Evolutionary conservation across 1,140 invertebrate species (phyloP).

Genomic region (Zaprionus ornatus): DNA sequence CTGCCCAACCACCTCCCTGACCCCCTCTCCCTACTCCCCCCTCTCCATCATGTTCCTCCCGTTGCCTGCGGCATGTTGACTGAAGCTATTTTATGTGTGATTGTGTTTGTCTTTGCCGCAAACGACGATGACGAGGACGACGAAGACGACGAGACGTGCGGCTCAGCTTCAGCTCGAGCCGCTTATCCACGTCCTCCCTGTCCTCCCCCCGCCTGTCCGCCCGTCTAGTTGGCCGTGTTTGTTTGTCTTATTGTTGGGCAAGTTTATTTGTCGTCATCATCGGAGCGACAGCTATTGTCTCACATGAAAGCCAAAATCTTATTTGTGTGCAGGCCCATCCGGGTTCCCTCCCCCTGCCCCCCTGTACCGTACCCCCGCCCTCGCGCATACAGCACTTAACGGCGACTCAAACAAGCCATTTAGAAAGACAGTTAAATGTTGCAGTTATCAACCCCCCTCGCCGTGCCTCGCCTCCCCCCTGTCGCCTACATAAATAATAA

Average conservation of each 20-base stretch:
- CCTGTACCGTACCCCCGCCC: neutral
- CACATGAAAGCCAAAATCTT: slow-evolving; percentile 47
- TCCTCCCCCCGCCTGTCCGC: neutral
- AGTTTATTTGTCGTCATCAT: slow-evolving; percentile 47
- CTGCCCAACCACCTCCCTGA: neutral
- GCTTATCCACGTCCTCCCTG: neutral
- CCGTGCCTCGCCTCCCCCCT: neutral
- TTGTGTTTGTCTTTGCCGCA: slow-evolving; percentile 70
- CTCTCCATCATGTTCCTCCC: neutral
- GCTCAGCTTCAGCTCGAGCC: neutral
- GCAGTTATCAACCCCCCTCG: neutral
- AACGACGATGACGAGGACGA: neutral
- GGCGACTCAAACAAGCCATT: slow-evolving; percentile 45
- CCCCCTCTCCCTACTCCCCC: neutral
- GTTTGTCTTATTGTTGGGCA: slow-evolving; percentile 42
- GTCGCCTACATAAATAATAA: neutral
- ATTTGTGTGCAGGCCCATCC: slow-evolving; percentile 35
- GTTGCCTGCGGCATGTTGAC: slow-evolving; percentile 34
- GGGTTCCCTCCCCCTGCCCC: neutral
- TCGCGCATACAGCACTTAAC: slow-evolving; percentile 26
- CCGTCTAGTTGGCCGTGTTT: slow-evolving; percentile 16
- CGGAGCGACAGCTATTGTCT: slow-evolving; percentile 23
- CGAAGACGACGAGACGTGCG: neutral
- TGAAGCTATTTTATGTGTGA: slow-evolving; percentile 59
- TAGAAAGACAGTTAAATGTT: slow-evolving; percentile 24